Percentiles rank a stretch among this genome's conserved stretches.
phyloP scores from a whole-genome alignment of 37 sponge, comb jelly and placozoan genomes.

The Beroe ovata region DNA sequence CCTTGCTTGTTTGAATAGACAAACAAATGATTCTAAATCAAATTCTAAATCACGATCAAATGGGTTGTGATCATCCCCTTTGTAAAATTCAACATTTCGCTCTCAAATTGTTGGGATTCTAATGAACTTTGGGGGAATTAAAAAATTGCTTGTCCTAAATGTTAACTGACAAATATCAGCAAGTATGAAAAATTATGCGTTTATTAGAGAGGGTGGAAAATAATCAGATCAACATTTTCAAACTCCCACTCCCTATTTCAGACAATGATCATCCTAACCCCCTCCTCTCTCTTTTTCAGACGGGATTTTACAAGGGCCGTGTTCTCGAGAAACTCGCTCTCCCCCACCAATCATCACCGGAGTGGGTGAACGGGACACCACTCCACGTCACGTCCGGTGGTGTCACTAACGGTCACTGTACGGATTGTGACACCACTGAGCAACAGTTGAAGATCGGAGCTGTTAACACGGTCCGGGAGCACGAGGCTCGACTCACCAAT shows the following conservation, averaged over 20 bases:
- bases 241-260: too few species aligned
- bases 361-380: slow-evolving; percentile 31
- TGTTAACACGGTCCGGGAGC: slow-evolving; percentile 31
- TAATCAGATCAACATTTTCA: too few species aligned
- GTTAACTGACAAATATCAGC: too few species aligned
- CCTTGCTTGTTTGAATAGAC: too few species aligned
- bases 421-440: slow-evolving; percentile 37
- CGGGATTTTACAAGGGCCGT: slow-evolving; percentile 45
- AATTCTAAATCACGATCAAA: too few species aligned
- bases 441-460: slow-evolving; percentile 23
- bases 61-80: too few species aligned
- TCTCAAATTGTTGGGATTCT: too few species aligned
- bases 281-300: neutral
- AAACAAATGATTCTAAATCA: neutral
- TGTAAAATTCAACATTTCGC: too few species aligned
- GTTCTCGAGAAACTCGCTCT: slow-evolving; percentile 20
- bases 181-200: too few species aligned
- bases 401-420: slow-evolving; percentile 23
- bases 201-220: too few species aligned
- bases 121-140: too few species aligned
- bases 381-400: neutral
- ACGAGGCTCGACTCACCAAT: slow-evolving; percentile 15
- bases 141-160: too few species aligned
- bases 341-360: slow-evolving; percentile 24
- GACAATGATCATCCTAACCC: neutral